A percentile compares a stretch with the other conserved stretches of the same genome.
phyloP scores from a whole-genome alignment of 1,140 invertebrate species.

The Teleopsis dalmanni region DNA sequence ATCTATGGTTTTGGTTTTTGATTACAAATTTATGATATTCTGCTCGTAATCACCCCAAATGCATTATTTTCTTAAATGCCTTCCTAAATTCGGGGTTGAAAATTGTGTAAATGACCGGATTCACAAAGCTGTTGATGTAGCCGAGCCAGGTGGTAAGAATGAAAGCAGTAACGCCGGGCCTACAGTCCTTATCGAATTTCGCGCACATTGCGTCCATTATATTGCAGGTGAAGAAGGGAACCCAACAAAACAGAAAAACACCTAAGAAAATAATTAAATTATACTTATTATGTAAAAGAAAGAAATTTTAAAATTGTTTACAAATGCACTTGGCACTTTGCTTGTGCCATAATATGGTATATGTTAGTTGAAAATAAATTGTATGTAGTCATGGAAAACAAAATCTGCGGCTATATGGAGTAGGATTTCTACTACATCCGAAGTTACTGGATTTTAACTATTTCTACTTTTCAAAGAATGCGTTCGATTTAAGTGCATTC shows the following conservation, averaged over 20 bases:
- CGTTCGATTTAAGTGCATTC: too few species aligned
- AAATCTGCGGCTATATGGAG: too few species aligned
- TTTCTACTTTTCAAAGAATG: too few species aligned
- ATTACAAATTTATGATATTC: too few species aligned
- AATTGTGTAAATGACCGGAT: conserved; percentile 98
- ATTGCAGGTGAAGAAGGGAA: conserved; percentile 97
- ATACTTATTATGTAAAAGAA: background rate
- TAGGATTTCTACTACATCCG: too few species aligned
- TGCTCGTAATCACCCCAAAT: conserved; percentile 47
- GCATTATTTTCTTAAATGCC: conserved; percentile 93
- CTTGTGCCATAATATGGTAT: too few species aligned
- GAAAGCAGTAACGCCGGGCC: conserved; percentile 82
- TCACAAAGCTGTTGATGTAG: conserved; percentile 97
- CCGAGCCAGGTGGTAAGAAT: conserved; percentile 97
- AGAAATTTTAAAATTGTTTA: too few species aligned
- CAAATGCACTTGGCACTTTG: too few species aligned
- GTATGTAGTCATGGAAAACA: too few species aligned
- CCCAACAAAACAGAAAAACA: conserved; percentile 97
- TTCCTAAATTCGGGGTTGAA: conserved; percentile 99
- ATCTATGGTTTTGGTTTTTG: too few species aligned
- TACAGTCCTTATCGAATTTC: conserved; percentile 69
- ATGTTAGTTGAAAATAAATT: too few species aligned
- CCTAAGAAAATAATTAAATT: conserved; percentile 39
- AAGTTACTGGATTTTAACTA: too few species aligned
- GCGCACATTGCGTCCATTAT: conserved; percentile 93